Base-by-base conservation (phyloP, 1,140 invertebrate species). In the Lasioglossum baleicum region DNA sequence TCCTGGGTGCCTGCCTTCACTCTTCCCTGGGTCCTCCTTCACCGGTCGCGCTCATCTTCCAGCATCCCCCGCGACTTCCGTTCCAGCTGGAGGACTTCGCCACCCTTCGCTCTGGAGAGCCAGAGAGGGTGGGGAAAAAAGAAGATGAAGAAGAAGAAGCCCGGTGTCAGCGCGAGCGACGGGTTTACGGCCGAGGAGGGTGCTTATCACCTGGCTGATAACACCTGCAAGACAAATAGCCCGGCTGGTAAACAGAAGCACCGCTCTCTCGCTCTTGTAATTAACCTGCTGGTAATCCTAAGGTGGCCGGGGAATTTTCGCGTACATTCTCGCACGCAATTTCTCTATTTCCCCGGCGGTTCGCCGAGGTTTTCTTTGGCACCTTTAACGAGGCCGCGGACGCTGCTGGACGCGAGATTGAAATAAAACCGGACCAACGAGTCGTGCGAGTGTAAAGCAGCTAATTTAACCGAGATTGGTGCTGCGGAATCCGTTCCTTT, bases 181-280 rank as follows among this genome's bases (percentile, higher is more conserved):
- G 31, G 64, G 60, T 75, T 75, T 73, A 86, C 80, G 70, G 69
- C 51, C 48, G 48, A 42, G 15, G 80, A 87, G 83, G 77, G 82
- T 86, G 75, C 83, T 90, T 88, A 87, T 89, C 88, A 83, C 88
- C 84, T 88, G 87, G 56, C 48, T 73, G 76, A 79, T 79, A 79
- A 78, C 76, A 89, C 88, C 89, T 89, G 87, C 75, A 87, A 88
- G 73, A 87, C 81, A 89, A 87, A 89, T 82, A 85, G 71, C 78
- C 35, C 8, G 2, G 63, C 61, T 66, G 65, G 75, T 84, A 83
- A 87, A 85, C 67, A 67, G 69, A 70, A 68, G 72, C 83, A 82
- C 2, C 44, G 60, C 53, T 35, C 35, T 85, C 86, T 83, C 88
- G 82, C 88, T 80, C 79, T 79, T 42, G 76, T 86, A 89, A 88